These are phyloP conservation scores for Xyrichtys novacula DNA, from an alignment of 2,797 vertebrate genomes.

Conservation along the genomic window DNA sequence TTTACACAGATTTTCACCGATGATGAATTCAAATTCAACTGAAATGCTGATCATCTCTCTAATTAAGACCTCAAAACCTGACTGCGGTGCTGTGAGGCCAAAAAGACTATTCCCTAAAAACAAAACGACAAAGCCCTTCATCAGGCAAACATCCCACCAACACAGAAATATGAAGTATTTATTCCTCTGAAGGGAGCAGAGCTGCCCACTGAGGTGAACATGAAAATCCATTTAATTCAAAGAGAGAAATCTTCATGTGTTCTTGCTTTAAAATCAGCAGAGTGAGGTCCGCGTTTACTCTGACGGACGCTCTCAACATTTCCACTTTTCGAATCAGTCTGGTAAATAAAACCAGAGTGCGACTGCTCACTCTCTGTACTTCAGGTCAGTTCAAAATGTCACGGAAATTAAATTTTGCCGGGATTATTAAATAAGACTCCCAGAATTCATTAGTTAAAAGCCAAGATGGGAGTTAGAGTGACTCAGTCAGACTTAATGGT, in stretches of 20 bases:
- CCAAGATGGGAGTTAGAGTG: conserved; percentile 15
- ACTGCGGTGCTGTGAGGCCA: conserved; percentile 1
- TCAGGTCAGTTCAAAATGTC: conserved; percentile 50
- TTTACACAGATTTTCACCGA: background rate
- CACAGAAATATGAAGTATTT: conserved; percentile 26
- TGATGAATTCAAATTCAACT: conserved; percentile 16
- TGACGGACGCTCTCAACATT: conserved; percentile 39
- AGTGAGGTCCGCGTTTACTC: conserved; percentile 18
- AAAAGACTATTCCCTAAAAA: conserved; percentile 7
- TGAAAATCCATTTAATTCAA: conserved; percentile 46
- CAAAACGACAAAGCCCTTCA: conserved; percentile 45
- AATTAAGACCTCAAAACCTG: conserved; percentile 28
- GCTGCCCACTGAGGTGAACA: conserved; percentile 38
- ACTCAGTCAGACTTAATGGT: conserved; percentile 13
- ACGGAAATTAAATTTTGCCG: conserved; percentile 41
- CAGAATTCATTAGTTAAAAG: conserved; percentile 48
- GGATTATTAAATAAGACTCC: conserved; percentile 31
- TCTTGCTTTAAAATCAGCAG: conserved; percentile 48
- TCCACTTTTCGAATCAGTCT: conserved; percentile 19
- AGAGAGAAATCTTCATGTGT: conserved; percentile 13
- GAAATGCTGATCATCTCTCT: conserved; percentile 34
- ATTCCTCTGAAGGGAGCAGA: conserved; percentile 19
- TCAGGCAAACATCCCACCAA: conserved; percentile 31
- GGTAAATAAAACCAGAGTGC: conserved; percentile 17
- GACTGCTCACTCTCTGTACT: conserved; percentile 23